phyloP scores from a whole-genome alignment of 2,888 invertebrate genomes.

The Drosophila quasianomalipes region DNA sequence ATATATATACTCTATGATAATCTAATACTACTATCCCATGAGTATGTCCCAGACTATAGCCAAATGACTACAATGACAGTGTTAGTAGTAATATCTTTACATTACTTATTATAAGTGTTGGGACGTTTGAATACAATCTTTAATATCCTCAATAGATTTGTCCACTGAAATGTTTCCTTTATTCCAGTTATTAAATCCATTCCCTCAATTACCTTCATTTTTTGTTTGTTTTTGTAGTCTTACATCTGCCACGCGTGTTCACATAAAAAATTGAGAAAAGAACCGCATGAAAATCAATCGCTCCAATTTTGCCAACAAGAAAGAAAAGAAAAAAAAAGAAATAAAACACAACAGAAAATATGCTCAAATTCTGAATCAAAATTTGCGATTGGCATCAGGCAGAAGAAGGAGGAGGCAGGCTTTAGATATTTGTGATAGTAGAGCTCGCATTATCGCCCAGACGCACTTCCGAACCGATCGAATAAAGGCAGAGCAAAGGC shows the following conservation, averaged over 20 bases:
- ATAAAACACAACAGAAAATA: constrained; percentile 21
- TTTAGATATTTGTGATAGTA: constrained; percentile 56
- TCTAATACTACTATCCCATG: neutral
- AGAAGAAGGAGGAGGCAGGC: constrained; percentile 1
- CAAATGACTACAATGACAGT: no score
- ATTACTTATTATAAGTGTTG: neutral
- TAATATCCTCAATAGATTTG: neutral
- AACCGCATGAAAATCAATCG: constrained; percentile 62
- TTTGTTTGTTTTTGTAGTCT: neutral
- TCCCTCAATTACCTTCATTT: neutral
- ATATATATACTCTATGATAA: no score
- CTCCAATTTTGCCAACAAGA: constrained; percentile 59
- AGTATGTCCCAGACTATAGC: no score
- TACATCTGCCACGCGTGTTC: constrained; percentile 54
- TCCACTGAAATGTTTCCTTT: neutral
- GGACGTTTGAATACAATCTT: neutral
- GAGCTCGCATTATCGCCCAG: constrained; percentile 25
- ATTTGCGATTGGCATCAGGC: constrained; percentile 43
- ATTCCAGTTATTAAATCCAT: neutral
- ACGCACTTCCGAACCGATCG: constrained; percentile 63
- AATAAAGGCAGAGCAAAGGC: neutral
- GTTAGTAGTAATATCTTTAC: neutral
- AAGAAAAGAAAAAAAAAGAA: neutral
- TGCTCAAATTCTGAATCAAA: constrained; percentile 26
- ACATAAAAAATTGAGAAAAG: constrained; percentile 1